Conservation (phyloP, 2,797 vertebrate genomes). For the Lepidocolaptes lacrymiger region DNA sequence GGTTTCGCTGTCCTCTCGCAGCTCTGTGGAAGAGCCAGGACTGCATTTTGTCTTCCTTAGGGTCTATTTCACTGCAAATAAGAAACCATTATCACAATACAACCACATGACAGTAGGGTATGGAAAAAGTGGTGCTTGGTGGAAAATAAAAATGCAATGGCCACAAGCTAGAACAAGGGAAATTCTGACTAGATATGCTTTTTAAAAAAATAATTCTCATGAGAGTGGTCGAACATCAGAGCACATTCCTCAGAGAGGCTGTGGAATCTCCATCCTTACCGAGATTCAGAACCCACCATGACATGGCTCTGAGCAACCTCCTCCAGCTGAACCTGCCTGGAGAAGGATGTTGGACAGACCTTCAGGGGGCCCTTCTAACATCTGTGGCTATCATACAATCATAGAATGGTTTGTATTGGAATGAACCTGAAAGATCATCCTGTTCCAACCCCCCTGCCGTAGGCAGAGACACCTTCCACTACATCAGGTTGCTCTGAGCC, state of each 20-base stretch:
- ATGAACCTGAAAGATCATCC: background rate
- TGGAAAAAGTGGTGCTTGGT: background rate
- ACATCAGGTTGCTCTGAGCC: background rate
- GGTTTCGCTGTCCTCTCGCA: background rate
- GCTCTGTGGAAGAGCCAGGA: background rate
- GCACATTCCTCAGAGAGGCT: background rate
- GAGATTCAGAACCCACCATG: background rate
- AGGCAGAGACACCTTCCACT: background rate
- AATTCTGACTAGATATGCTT: background rate
- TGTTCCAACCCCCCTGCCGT: background rate
- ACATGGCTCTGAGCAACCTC: background rate
- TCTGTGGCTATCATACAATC: background rate
- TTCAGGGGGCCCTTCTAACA: background rate
- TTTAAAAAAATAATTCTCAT: background rate
- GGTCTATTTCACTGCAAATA: background rate
- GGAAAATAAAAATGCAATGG: background rate
- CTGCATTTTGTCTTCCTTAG: background rate
- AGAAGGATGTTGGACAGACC: background rate
- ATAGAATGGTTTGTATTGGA: background rate
- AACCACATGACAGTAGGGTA: background rate
- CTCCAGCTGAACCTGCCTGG: background rate
- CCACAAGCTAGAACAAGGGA: background rate
- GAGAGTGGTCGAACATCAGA: background rate
- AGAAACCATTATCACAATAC: background rate
- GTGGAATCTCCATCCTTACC: background rate